Percentiles rank a stretch among this genome's conserved stretches.
These are phyloP conservation scores for Drosophila subsilvestris DNA, from an alignment of 2,888 invertebrate genomes.

Conservation along the genomic window DNA sequence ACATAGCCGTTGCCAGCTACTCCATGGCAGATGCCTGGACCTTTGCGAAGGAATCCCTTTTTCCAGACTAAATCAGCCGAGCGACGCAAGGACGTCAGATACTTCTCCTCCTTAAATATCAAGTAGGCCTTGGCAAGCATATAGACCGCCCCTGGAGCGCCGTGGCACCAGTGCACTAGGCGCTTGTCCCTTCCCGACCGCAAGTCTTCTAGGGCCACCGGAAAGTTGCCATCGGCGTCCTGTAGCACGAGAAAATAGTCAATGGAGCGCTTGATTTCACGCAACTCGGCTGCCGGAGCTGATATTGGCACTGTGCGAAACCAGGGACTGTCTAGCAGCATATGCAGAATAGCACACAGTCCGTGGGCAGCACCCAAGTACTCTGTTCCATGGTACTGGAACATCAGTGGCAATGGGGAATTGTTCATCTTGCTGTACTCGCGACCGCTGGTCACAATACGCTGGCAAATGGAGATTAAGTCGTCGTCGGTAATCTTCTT, in stretches of 20 bases:
- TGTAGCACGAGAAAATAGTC: constrained; percentile 87
- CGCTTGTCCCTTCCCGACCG: constrained; percentile 86
- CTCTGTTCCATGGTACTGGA: constrained; percentile 85
- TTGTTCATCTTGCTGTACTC: constrained; percentile 87
- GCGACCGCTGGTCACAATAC: constrained; percentile 89
- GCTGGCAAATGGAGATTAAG: constrained; percentile 88
- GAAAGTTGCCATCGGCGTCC: constrained; percentile 90
- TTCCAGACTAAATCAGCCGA: constrained; percentile 92
- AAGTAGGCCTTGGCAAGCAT: constrained; percentile 91
- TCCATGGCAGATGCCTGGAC: constrained; percentile 96
- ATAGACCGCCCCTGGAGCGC: constrained; percentile 92
- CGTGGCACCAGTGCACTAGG: constrained; percentile 96
- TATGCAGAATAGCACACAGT: constrained; percentile 87
- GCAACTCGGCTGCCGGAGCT: constrained; percentile 79
- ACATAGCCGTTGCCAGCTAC: constrained; percentile 93
- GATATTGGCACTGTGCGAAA: constrained; percentile 76
- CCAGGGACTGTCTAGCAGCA: constrained; percentile 86
- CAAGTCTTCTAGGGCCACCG: constrained; percentile 89
- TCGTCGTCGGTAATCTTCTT: constrained; percentile 84
- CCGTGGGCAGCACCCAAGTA: constrained; percentile 88
- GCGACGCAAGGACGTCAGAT: constrained; percentile 87
- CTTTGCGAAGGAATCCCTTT: constrained; percentile 92
- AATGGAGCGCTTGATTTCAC: constrained; percentile 87
- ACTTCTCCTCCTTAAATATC: constrained; percentile 89
- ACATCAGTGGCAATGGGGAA: constrained; percentile 90